A percentile compares a stretch with the other conserved stretches of the same genome.
Evolutionary conservation across 1,140 invertebrate species (phyloP).

Genomic region (Ostrea edulis): DNA sequence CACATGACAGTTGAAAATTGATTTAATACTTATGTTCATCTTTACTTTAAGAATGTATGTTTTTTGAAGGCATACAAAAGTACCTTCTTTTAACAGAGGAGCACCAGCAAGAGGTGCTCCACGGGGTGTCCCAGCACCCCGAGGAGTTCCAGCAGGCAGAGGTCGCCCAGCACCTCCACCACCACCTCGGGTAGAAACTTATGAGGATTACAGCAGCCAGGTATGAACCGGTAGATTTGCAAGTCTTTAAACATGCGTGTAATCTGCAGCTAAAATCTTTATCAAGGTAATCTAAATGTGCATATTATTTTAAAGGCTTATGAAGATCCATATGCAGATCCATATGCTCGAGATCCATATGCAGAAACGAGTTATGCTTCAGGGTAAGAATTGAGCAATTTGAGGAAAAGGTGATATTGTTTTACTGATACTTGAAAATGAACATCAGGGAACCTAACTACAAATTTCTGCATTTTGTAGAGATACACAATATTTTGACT

Average conservation of each 20-base stretch:
- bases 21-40: too few species aligned
- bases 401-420: background rate
- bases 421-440: background rate
- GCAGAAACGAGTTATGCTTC: slow-evolving; percentile 47
- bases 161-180: slow-evolving; percentile 45
- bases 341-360: slow-evolving; percentile 55
- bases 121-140: slow-evolving; percentile 43
- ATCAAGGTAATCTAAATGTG: background rate
- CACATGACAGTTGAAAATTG: too few species aligned
- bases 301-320: slow-evolving; percentile 39
- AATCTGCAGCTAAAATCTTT: too few species aligned
- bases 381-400: slow-evolving; percentile 27
- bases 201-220: slow-evolving; percentile 43
- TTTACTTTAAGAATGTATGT: too few species aligned
- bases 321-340: slow-evolving; percentile 56
- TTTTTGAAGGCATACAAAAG: too few species aligned
- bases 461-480: slow-evolving; percentile 28
- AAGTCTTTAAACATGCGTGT: background rate
- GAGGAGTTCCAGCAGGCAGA: slow-evolving; percentile 46
- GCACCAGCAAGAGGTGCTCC: slow-evolving; percentile 45
- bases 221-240: background rate
- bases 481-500: slow-evolving; percentile 61
- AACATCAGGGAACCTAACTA: background rate
- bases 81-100: slow-evolving; percentile 42
- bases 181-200: slow-evolving; percentile 5